Evolutionary conservation across 2,113 vertebrate species (phyloP).

Genomic region (Dunckerocampus dactyliophorus): DNA sequence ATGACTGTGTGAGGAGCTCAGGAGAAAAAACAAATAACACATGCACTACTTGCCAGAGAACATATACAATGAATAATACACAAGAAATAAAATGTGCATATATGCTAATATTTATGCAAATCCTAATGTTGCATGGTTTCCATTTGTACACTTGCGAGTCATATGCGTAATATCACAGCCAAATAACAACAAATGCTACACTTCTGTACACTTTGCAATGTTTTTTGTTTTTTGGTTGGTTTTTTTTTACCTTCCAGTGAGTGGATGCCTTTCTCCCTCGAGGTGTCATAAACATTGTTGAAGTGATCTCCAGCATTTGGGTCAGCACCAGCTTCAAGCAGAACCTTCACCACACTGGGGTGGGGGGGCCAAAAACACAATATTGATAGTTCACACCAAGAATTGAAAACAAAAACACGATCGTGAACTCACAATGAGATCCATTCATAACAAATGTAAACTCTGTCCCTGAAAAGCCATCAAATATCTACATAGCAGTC

Average conservation of each 20-base stretch:
- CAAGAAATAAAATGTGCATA: slow-evolving; percentile 68
- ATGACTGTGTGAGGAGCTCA: background rate
- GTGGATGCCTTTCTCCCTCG: slow-evolving; percentile 87
- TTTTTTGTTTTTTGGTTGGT: background rate
- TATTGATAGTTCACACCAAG: background rate
- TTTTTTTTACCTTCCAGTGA: slow-evolving; percentile 86
- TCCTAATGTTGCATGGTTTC: slow-evolving; percentile 49
- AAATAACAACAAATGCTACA: slow-evolving; percentile 13
- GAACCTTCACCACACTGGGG: slow-evolving; percentile 79
- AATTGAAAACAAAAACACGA: background rate
- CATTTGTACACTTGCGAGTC: slow-evolving; percentile 55
- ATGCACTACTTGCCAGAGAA: slow-evolving; percentile 43
- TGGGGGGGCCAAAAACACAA: slow-evolving; percentile 10
- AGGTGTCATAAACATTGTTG: slow-evolving; percentile 88
- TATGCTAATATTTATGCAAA: slow-evolving; percentile 73
- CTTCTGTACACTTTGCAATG: background rate
- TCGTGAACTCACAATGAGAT: background rate
- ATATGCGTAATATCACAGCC: slow-evolving; percentile 61
- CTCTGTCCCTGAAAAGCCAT: no score
- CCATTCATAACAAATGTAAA: background rate
- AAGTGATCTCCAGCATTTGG: slow-evolving; percentile 90
- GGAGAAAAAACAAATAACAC: slow-evolving; percentile 64
- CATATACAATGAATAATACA: slow-evolving; percentile 58
- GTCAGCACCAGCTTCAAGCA: slow-evolving; percentile 84
- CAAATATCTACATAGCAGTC: no score